Evolutionary conservation across 2,888 invertebrate genomes (phyloP), one percentile per base, ranked within the genome.

Genomic region (Megalurothrips usitatus): DNA sequence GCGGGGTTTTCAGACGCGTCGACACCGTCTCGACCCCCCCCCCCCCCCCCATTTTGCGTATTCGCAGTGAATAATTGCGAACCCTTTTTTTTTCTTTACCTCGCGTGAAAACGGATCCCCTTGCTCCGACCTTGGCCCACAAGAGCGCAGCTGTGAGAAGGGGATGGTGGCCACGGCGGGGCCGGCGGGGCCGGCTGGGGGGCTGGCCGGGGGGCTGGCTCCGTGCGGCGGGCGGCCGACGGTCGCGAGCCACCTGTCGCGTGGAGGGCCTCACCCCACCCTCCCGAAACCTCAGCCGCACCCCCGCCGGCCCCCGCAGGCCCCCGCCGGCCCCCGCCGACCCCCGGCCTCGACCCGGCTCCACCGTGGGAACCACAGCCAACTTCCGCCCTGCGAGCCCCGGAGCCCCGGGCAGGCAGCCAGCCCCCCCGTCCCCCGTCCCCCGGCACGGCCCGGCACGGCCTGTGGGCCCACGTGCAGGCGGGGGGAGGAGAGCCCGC

Each of bases 191-290:
- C 11, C n/a, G 68, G 68, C n/a, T 11, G 68, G 63, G 63, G n/a
- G n/a, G n/a, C n/a, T n/a, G n/a, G n/a, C n/a, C n/a, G n/a, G n/a
- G n/a, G n/a, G n/a, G n/a, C n/a, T n/a, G 19, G 63, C 9, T 2
- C 2, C n/a, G 63, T 9, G 8, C n/a, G n/a, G 63, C 63, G 8
- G 68, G 68, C 68, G 23, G 68, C 12, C 26, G 68, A 9, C 68
- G 26, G 68, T 75, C 68, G 68, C 68, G 68, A 75, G 68, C 68
- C 68, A 75, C 68, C 68, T 75, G 68, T 75, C 68, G 68, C 68
- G 68, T 75, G 68, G 68, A 75, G 68, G 68, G 26, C 68, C 68
- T 8, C 68, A 17, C 58, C 58, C 26, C 68, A 26, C 68, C 68
- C 58, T 4, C 6, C 58, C n/a, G 58, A 17, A 58, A 58, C 58